Percentiles rank a stretch among this genome's conserved stretches.
Evolutionary conservation across 1,140 invertebrate genomes (phyloP).

Genomic region (Bombus polaris): DNA sequence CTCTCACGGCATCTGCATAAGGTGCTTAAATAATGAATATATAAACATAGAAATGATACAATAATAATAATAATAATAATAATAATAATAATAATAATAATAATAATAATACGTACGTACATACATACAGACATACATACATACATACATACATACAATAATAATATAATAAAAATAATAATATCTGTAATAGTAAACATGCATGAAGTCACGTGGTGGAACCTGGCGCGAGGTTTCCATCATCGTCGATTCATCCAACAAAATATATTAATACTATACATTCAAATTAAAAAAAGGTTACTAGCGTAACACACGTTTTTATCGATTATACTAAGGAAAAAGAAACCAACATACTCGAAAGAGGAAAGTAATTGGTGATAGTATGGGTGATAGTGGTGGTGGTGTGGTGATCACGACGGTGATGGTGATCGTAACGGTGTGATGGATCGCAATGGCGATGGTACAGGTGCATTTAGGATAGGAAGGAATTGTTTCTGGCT

Average conservation of each 20-base stretch:
- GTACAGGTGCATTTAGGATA: background rate
- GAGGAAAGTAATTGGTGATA: conserved; percentile 13
- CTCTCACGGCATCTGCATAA: conserved; percentile 4
- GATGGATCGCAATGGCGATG: background rate
- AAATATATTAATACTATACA: conserved; percentile 81
- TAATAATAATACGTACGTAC: conserved; percentile 34
- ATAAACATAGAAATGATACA: conserved; percentile 53
- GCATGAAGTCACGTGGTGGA: conserved; percentile 68
- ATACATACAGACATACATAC: too few relatives aligned
- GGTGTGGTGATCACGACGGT: too few relatives aligned
- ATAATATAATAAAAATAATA: conserved; percentile 36
- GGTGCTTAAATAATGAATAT: conserved; percentile 35
- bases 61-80: conserved; percentile 66
- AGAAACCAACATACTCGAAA: conserved; percentile 24
- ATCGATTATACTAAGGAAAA: conserved; percentile 23
- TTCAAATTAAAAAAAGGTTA: conserved; percentile 44
- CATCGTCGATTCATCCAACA: conserved; percentile 77
- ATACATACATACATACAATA: background rate
- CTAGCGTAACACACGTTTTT: conserved; percentile 34
- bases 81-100: conserved; percentile 62
- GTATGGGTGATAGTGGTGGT: too few relatives aligned
- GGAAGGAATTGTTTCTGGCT: background rate
- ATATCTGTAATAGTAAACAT: conserved; percentile 77
- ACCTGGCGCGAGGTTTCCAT: conserved; percentile 15
- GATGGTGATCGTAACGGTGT: background rate